These are phyloP conservation scores for Drosophila colorata DNA, from an alignment of 2,888 invertebrate species.

Conservation along the genomic window DNA sequence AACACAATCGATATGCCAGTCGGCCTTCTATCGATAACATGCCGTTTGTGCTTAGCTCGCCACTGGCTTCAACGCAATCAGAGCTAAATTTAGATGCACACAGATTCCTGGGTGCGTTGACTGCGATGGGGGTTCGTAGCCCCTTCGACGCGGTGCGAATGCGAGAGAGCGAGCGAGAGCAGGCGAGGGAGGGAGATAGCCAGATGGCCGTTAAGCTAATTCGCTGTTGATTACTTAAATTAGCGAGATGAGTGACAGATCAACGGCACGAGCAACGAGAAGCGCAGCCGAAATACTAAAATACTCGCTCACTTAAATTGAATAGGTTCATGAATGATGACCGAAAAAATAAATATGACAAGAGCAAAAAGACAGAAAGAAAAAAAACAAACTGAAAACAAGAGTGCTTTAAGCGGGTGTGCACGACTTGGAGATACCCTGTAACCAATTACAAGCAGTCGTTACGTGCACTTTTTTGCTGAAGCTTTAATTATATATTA, in stretches of 20 bases:
- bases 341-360: constrained; percentile 25
- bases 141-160: constrained; percentile 8
- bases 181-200: not conserved
- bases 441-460: not conserved
- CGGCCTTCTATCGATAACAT: not conserved
- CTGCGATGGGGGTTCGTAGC: constrained; percentile 54
- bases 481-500: no score
- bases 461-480: no score
- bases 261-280: constrained; percentile 32
- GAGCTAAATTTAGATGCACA: constrained; percentile 36
- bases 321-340: constrained; percentile 66
- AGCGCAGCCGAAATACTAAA: constrained; percentile 30
- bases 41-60: no score
- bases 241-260: constrained; percentile 77
- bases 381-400: constrained; percentile 23
- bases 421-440: not conserved
- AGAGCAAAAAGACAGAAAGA: not conserved
- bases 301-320: constrained; percentile 58
- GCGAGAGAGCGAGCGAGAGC: constrained; percentile 1
- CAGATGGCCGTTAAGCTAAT: constrained; percentile 50
- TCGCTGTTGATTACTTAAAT: constrained; percentile 77
- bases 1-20: not conserved
- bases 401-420: not conserved
- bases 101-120: constrained; percentile 47
- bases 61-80: constrained; percentile 1